Percentiles rank a stretch among this genome's conserved stretches.
Conservation (phyloP, 1,140 invertebrate species). For the Drosophila carrolli region DNA sequence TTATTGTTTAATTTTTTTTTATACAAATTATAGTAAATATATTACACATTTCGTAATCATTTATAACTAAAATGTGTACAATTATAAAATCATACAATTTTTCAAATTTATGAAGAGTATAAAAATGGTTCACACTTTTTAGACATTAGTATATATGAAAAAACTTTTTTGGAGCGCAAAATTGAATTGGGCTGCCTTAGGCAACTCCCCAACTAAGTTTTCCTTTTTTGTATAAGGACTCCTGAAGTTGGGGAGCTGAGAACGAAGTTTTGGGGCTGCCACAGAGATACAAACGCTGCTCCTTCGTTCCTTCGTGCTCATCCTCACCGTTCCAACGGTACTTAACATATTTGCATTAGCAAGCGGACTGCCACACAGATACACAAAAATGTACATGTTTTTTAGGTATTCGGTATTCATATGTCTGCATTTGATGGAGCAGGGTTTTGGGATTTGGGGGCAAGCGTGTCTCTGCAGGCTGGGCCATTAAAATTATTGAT, state of each 20-base stretch:
- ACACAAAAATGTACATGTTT: constrained; percentile 31
- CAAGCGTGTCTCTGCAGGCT: constrained; percentile 5
- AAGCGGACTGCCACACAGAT: constrained; percentile 38
- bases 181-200: constrained; percentile 66
- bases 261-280: constrained; percentile 34
- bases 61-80: too few species aligned
- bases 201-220: constrained; percentile 32
- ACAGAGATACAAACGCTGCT: constrained; percentile 21
- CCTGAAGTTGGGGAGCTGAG: constrained; percentile 31
- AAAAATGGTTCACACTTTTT: neutral
- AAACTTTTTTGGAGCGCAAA: constrained; percentile 37
- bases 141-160: neutral
- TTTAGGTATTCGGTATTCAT: constrained; percentile 32
- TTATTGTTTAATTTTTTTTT: too few species aligned
- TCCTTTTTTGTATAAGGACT: constrained; percentile 1
- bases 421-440: constrained; percentile 31
- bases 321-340: constrained; percentile 25
- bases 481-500: constrained; percentile 76
- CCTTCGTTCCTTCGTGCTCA: constrained; percentile 13
- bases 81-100: too few species aligned
- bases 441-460: constrained; percentile 28
- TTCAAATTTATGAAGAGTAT: constrained; percentile 9
- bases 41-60: too few species aligned
- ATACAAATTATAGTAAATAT: too few species aligned
- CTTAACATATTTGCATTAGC: constrained; percentile 77